Evolutionary conservation across 2,113 vertebrate species (phyloP), one percentile per base, ranked within the genome.

Genomic region (Apteryx mantelli): DNA sequence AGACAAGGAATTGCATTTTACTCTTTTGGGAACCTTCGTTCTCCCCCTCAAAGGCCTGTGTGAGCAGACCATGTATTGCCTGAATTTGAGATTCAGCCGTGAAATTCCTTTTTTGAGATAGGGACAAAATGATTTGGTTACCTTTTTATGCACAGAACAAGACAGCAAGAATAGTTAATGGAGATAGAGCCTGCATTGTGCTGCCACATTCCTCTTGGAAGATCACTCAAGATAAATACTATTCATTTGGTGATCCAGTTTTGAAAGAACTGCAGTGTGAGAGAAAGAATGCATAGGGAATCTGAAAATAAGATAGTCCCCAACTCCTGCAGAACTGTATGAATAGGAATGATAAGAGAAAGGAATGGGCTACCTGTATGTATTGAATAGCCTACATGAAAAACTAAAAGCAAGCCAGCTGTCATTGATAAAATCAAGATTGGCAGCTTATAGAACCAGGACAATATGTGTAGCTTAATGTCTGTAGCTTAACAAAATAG

Each of bases 331-430:
- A 83, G 90, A 92, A 75, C 64, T 88, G 48, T 36, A n/a, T 96
- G 96, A 95, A 95, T 81, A 93, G 76, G 82, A 95, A 15, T 38
- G 96, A 95, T 97, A 97, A 97, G 91, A 52, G 71, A 92, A 89
- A 84, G 94, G 88, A 97, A 93, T 34, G 42, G 55, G 36, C 76
- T 95, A 84, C 78, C 76, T 82, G 74, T 70, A 26, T 94, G 26
- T 89, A 55, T 86, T 93, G 64, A 89, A 89, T 96, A 94, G 70
- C 64, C 58, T 93, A 7, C 2, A 5, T 84, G 83, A 71, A 89
- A 97, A 91, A 86, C 56, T 82, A 68, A 66, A 91, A 92, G 70
- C 55, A 84, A 88, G 25, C 58, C 92, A 90, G 52, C 73, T 91
- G 50, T 36, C 48, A 88, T 19, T 91, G 91, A 96, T 89, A 93